These are phyloP conservation scores for Caenorhabditis brenneri DNA, from an alignment of 1,140 invertebrate species.

Conservation along the genomic window DNA sequence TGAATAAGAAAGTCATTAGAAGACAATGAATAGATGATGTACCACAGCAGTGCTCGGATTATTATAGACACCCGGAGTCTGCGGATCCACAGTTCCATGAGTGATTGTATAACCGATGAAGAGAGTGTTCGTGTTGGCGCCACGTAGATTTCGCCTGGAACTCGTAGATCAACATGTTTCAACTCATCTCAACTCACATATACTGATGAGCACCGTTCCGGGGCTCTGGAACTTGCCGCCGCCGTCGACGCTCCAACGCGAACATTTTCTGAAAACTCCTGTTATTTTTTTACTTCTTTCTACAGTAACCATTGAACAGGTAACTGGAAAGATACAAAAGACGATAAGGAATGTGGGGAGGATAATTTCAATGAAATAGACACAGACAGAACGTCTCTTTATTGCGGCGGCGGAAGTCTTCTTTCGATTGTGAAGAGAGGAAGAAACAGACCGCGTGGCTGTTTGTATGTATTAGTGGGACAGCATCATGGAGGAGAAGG, in stretches of 20 bases:
- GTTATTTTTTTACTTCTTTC: no score
- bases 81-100: conserved; percentile 3
- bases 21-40: not conserved
- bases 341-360: no score
- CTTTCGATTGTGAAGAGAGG: no score
- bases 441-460: no score
- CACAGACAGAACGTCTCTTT: no score
- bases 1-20: not conserved
- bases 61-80: not conserved
- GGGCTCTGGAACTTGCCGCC: not conserved
- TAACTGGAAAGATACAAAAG: no score
- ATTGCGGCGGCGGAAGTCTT: no score
- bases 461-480: no score
- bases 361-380: no score
- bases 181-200: not conserved
- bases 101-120: not conserved
- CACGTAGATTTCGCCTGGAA: not conserved
- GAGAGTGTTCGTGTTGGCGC: not conserved
- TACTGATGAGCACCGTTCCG: conserved; percentile 12
- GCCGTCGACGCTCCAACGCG: not conserved
- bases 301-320: no score
- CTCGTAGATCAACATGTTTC: not conserved
- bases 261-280: not conserved
- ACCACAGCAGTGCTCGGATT: conserved; percentile 24
- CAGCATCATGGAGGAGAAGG: no score